Evolutionary conservation across 2,888 invertebrate genomes (phyloP), one percentile per base, ranked within the genome.

Genomic region (Heliconius ismenius): DNA sequence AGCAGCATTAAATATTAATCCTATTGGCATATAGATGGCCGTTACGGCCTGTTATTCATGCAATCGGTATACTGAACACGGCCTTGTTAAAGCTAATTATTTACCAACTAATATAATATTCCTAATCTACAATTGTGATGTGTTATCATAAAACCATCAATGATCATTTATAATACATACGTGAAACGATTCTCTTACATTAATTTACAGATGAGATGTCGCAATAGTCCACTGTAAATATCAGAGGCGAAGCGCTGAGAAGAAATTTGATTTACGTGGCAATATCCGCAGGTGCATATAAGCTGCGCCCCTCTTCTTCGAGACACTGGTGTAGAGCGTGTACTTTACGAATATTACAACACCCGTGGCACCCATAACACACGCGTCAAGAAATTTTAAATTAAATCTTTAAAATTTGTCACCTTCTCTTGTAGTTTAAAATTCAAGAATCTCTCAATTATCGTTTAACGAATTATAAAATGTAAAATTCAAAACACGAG

Each of bases 1-100:
- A 89, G 90, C 87, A 86, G 89, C 90, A 90, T 92, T 92, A 91
- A 92, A 92, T 92, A 92, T 90, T 91, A 92, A 93, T 91, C 87
- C 90, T 89, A 92, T 91, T 90, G 91, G 89, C 90, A 89, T 90
- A 91, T 90, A 91, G 88, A 90, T 89, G 87, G 89, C 86, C 88
- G 89, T 90, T 90, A 90, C 85, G 84, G 85, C 80, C 82, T 86
- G 89, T 89, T 90, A 91, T 90, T 90, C 88, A 90, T 87, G 87
- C 82, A 83, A 58, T 82, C 83, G 81, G 83, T 83, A 81, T 83
- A 84, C 85, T 87, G 87, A 87, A 88, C 87, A 87, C 82, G 83
- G 80, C 76, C 58, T 70, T 58, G 70, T 70, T 70, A 79, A 82
- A 85, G 83, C 86, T 88, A 87, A 91, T 90, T 89, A 88, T 89